Evolutionary conservation across 1,140 invertebrate species (phyloP).

Genomic region (Drosophila virilis): DNA sequence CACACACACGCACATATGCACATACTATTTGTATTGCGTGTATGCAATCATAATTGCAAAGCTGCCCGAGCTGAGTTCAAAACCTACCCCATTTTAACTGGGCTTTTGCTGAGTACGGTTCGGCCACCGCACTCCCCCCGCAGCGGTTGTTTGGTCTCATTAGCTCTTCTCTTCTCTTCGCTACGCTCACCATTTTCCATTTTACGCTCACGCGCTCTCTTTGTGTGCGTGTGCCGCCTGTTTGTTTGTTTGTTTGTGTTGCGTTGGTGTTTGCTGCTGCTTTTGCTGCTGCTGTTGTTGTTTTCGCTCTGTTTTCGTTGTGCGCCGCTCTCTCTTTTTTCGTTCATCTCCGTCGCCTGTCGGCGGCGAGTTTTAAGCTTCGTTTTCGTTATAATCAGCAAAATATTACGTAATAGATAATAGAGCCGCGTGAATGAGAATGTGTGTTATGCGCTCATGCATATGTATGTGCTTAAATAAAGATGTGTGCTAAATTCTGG

Average conservation of each 20-base stretch:
- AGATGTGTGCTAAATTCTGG: constrained; percentile 45
- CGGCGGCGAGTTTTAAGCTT: constrained; percentile 70
- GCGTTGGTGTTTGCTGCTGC: constrained; percentile 43
- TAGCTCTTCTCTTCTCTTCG: constrained; percentile 24
- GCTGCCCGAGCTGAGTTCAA: constrained; percentile 38
- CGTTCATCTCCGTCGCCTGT: constrained; percentile 34
- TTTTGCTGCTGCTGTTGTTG: constrained; percentile 24
- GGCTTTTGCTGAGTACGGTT: constrained; percentile 7
- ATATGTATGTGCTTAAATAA: constrained; percentile 34
- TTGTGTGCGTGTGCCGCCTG: constrained; percentile 41
- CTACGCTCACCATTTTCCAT: constrained; percentile 45
- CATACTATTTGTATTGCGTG: constrained; percentile 2
- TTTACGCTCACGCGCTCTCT: constrained; percentile 25
- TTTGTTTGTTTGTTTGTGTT: constrained; percentile 45
- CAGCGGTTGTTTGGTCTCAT: constrained; percentile 14
- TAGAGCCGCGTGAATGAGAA: constrained; percentile 53
- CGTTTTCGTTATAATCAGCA: constrained; percentile 72
- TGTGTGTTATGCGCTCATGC: constrained; percentile 32
- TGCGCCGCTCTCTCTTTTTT: constrained; percentile 29
- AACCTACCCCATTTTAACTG: constrained; percentile 50
- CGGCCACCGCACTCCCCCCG: not conserved
- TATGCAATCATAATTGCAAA: constrained; percentile 54
- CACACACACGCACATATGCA: constrained; percentile 1
- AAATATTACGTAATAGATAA: constrained; percentile 82
- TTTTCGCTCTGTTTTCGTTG: constrained; percentile 51